Conservation (phyloP, 2,797 vertebrate genomes). For the Erithacus rubecula region DNA sequence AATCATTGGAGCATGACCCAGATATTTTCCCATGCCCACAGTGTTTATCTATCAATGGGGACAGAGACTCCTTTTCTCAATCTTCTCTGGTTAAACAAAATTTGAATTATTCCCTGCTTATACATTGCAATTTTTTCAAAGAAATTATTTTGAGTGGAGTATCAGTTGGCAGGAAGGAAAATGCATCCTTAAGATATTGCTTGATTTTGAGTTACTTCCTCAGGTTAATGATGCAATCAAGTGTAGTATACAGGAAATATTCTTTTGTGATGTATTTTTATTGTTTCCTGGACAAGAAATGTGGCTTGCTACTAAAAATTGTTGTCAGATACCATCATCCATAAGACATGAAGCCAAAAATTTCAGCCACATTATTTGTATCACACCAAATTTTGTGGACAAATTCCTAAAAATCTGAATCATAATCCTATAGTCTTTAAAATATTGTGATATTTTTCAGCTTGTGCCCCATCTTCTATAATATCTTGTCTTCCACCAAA, state of each 20-base stretch:
- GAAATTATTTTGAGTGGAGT: background rate
- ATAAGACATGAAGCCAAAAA: constrained; percentile 7
- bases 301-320: background rate
- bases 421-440: background rate
- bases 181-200: background rate
- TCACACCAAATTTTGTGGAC: background rate
- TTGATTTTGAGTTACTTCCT: background rate
- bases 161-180: background rate
- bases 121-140: background rate
- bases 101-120: background rate
- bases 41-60: background rate
- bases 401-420: background rate
- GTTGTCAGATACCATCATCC: background rate
- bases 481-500: background rate
- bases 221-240: background rate
- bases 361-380: background rate
- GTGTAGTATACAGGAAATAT: background rate
- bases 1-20: background rate
- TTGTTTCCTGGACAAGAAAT: background rate
- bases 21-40: background rate
- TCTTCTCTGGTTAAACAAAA: background rate
- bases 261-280: background rate
- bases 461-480: background rate
- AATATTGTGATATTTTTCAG: background rate
- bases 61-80: background rate